Evolutionary conservation across 2,888 invertebrate species (phyloP).

Genomic region (Drosophila ustulata): DNA sequence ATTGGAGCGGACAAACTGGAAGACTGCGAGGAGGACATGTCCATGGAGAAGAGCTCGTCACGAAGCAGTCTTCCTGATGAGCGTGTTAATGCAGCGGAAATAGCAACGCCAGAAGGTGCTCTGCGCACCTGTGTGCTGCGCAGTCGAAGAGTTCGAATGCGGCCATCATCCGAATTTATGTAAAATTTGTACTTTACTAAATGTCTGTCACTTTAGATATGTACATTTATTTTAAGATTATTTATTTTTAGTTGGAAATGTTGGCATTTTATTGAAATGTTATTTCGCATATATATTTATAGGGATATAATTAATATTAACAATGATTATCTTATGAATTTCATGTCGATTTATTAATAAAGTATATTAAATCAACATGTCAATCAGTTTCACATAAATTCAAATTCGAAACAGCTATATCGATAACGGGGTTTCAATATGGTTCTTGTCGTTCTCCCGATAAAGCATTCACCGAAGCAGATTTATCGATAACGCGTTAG

Average conservation of each 20-base stretch:
- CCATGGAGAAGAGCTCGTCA: conserved; percentile 32
- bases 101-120: background rate
- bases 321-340: background rate
- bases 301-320: background rate
- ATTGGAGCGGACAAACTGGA: conserved; percentile 40
- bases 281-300: background rate
- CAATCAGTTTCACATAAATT: background rate
- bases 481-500: background rate
- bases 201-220: background rate
- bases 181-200: background rate
- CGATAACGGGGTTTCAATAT: background rate
- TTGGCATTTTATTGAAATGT: conserved; percentile 3
- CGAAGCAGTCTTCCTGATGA: background rate
- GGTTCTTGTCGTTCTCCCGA: too few species aligned
- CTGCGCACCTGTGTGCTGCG: conserved; percentile 51
- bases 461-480: too few species aligned
- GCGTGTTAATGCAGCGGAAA: background rate
- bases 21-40: conserved; percentile 65
- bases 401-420: background rate
- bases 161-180: conserved; percentile 50
- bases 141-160: conserved; percentile 48
- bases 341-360: conserved; percentile 6
- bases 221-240: background rate
- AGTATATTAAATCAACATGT: background rate
- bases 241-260: background rate